phyloP scores from a whole-genome alignment of 2,113 vertebrate species.

The Nerophis lumbriciformis region DNA sequence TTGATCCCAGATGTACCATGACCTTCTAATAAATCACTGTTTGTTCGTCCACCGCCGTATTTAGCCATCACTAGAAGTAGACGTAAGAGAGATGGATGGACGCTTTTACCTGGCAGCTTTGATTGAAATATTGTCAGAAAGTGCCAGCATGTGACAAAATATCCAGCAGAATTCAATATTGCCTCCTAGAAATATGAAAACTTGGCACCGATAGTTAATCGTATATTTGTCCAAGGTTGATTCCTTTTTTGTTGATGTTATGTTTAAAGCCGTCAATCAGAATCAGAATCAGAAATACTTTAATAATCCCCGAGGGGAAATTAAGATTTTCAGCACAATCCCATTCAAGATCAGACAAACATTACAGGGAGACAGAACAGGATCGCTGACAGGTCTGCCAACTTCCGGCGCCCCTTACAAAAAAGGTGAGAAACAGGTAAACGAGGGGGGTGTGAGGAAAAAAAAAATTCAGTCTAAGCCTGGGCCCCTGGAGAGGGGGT shows the following conservation, averaged over 20 bases:
- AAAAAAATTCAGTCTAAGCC: no score
- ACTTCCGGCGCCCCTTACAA: no score
- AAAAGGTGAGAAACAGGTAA: no score
- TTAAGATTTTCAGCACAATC: no score
- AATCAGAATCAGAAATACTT: no score
- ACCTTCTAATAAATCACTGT: constrained; percentile 1
- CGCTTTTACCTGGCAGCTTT: background rate
- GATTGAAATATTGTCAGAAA: constrained; percentile 7
- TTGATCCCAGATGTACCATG: constrained; percentile 19
- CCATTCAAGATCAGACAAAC: no score
- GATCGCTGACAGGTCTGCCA: no score
- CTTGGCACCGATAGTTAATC: background rate
- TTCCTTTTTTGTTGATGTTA: background rate
- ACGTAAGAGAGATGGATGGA: constrained; percentile 12
- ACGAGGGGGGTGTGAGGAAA: no score
- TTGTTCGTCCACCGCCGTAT: constrained; percentile 1
- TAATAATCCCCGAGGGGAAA: no score
- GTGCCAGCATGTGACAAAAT: constrained; percentile 5
- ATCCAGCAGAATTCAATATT: background rate
- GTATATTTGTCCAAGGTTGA: background rate
- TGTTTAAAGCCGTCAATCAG: background rate
- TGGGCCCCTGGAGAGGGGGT: no score
- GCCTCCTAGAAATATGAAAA: constrained; percentile 4
- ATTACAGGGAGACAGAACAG: no score
- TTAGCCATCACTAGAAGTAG: constrained; percentile 3